Conservation (phyloP, 2,797 vertebrate genomes). For the Molossus alvarezi region DNA sequence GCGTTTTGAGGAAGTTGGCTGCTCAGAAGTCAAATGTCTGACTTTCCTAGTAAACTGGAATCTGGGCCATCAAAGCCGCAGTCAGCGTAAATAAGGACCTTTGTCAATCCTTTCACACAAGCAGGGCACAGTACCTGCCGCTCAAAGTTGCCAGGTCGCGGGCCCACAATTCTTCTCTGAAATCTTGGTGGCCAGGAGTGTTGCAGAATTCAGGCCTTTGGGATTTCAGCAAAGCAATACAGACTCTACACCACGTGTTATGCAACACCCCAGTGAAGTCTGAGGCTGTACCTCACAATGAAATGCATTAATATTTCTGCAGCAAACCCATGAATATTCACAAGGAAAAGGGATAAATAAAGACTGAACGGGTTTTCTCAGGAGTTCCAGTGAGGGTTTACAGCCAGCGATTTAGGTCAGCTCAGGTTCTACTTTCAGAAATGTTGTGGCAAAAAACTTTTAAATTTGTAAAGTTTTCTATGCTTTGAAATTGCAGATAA, state of each 20-base stretch:
- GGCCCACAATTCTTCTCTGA: background rate
- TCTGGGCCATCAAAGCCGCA: background rate
- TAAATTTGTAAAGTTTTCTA: background rate
- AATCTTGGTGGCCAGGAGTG: background rate
- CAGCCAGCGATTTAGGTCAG: background rate
- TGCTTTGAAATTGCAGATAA: background rate
- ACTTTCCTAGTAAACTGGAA: background rate
- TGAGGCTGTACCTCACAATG: background rate
- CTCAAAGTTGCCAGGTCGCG: background rate
- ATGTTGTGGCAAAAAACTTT: background rate
- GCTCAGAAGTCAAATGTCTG: background rate
- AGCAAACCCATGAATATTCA: background rate
- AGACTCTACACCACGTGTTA: background rate
- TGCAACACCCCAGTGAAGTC: background rate
- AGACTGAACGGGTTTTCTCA: background rate
- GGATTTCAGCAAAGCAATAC: background rate
- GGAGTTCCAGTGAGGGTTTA: background rate
- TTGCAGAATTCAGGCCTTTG: background rate
- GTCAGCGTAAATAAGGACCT: background rate
- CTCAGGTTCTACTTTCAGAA: background rate
- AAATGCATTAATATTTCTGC: background rate
- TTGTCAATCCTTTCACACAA: background rate
- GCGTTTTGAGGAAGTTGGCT: background rate
- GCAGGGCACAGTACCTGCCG: background rate
- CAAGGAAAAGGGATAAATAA: background rate